Conservation (phyloP, 2,888 invertebrate species). For the Acanthosepion esculentum region DNA sequence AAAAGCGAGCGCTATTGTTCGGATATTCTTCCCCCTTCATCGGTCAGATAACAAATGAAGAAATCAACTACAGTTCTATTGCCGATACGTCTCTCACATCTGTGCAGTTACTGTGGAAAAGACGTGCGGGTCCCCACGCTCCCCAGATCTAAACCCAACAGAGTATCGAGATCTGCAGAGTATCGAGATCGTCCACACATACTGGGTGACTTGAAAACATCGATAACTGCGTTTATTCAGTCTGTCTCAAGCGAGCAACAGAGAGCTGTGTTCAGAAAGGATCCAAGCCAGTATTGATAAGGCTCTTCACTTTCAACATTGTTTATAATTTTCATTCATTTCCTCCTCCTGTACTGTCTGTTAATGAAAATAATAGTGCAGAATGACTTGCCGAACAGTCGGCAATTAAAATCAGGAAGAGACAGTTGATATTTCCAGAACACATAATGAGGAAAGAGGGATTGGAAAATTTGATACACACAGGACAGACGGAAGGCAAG, state of each 20-base stretch:
- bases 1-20: not conserved
- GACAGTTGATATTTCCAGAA: too few relatives aligned
- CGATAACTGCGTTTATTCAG: not conserved
- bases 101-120: not conserved
- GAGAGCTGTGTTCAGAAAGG: not conserved
- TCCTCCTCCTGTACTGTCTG: too few relatives aligned
- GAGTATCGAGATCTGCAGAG: not conserved
- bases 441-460: too few relatives aligned
- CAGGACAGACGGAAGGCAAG: too few relatives aligned
- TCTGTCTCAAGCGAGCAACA: constrained; percentile 25
- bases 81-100: not conserved
- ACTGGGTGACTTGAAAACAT: not conserved
- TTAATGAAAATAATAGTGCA: too few relatives aligned
- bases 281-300: not conserved
- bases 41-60: not conserved
- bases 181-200: not conserved
- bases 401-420: too few relatives aligned
- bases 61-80: constrained; percentile 34
- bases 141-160: not conserved
- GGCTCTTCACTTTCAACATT: not conserved
- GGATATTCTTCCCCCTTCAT: not conserved
- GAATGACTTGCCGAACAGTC: too few relatives aligned
- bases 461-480: too few relatives aligned
- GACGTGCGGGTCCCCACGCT: not conserved
- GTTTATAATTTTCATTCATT: too few relatives aligned